Conservation (phyloP, 2,797 vertebrate species). For the Perodicticus potto region DNA sequence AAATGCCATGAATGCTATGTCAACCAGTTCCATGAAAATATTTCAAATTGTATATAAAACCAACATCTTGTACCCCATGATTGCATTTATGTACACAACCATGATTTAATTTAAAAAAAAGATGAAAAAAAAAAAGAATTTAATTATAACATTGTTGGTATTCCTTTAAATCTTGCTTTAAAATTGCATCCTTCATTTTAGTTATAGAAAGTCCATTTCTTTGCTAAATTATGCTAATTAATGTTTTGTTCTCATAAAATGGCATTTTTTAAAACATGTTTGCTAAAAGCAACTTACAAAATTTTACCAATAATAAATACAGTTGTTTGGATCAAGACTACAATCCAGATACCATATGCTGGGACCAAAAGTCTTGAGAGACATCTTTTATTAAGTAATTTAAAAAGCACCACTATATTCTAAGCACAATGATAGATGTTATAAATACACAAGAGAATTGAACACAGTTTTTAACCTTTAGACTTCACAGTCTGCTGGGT, state of each 20-base stretch:
- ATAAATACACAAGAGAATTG: background rate
- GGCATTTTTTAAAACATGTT: background rate
- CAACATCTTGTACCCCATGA: no score
- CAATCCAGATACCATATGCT: background rate
- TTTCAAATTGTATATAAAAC: no score
- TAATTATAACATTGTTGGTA: background rate
- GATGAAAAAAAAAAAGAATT: no score
- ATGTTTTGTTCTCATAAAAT: background rate
- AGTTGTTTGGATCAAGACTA: background rate
- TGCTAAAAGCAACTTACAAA: background rate
- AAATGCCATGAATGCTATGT: no score
- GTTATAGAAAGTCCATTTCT: background rate
- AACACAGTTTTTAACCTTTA: background rate
- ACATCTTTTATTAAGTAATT: background rate
- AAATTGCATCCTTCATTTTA: background rate
- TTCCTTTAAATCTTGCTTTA: background rate
- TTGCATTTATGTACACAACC: no score
- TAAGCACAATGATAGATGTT: background rate
- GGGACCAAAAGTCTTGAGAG: background rate
- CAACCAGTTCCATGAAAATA: no score
- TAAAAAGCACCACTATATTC: background rate
- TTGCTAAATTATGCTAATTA: background rate
- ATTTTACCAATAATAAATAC: background rate
- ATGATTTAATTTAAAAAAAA: no score
- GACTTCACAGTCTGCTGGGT: background rate